Evolutionary conservation across 2,113 vertebrate species (phyloP), one percentile per base, ranked within the genome.

Genomic region (Picathartes gymnocephalus): DNA sequence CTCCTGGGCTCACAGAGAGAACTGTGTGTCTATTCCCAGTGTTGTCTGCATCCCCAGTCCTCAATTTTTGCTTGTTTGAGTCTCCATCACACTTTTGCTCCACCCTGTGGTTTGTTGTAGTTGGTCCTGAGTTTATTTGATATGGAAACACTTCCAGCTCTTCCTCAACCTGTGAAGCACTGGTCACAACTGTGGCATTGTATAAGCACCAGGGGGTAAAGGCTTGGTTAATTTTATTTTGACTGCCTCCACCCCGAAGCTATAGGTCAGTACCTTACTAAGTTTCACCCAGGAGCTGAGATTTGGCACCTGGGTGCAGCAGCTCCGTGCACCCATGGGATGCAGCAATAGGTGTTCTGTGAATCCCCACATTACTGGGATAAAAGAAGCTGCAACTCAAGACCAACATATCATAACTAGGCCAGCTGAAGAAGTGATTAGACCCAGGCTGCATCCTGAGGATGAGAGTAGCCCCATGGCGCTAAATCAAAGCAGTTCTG

Each of bases 1-100:
- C 1, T 62, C 16, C 77, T 3, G 6, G 62, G 13, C 7, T 80
- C 44, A 19, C 2, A 3, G 51, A 30, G 19, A 1, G 2, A 40
- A n/a, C 13, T 33, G 16, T 19, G 22, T 64, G 23, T 25, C 31
- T 33, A 19, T 39, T 25, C 54, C 35, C 10, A 8, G 15, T 6
- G 13, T 40, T 72, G 40, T 9, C 35, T 14, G 11, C 30, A 61
- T 19, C 15, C 64, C 23, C 6, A 11, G 8, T 13, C 19, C 48
- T 42, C 48, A n/a, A 31, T 70, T 64, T 64, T 24, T 30, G 19
- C 35, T 50, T 37, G 18, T 13, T 54, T 60, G 35, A 11, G 9
- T n/a, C 62, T 60, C 76, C 2, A 5, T 19, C 68, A 57, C 19
- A 4, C 15, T 70, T 92, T 37, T 81, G 47, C 74, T 81, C 39